Conservation (phyloP, 2,888 invertebrate species). For the Lacanobia oleracea region DNA sequence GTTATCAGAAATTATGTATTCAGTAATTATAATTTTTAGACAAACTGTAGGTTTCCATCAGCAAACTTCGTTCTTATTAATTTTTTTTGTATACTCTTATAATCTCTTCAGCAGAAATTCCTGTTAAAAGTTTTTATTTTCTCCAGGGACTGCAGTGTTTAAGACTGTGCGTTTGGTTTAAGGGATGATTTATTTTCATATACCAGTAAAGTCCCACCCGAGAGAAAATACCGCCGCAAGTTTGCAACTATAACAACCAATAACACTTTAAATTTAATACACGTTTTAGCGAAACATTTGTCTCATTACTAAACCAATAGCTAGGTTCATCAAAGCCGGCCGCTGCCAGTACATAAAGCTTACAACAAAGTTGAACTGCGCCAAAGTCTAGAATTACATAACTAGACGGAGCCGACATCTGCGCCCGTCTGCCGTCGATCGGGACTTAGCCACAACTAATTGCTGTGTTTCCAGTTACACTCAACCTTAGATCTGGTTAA, state of each 20-base stretch:
- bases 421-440: slow-evolving; percentile 53
- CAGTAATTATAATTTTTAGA: neutral
- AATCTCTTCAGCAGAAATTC: too few relatives aligned
- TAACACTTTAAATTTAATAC: neutral
- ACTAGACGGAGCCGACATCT: slow-evolving; percentile 58
- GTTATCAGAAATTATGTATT: neutral
- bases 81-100: too few relatives aligned
- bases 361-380: slow-evolving; percentile 43
- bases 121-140: too few relatives aligned
- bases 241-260: neutral
- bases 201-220: too few relatives aligned
- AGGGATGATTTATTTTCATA: too few relatives aligned
- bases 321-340: slow-evolving; percentile 23
- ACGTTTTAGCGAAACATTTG: neutral
- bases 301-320: neutral
- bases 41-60: too few relatives aligned
- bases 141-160: too few relatives aligned
- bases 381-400: slow-evolving; percentile 56
- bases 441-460: slow-evolving; percentile 62
- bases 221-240: too few relatives aligned
- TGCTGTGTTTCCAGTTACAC: slow-evolving; percentile 63
- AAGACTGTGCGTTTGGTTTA: too few relatives aligned
- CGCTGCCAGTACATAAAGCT: slow-evolving; percentile 43
- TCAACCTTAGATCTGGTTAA: neutral
- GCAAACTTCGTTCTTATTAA: too few relatives aligned